Evolutionary conservation across 1,140 invertebrate species (phyloP).

Genomic region (Drosophila chauvacae): DNA sequence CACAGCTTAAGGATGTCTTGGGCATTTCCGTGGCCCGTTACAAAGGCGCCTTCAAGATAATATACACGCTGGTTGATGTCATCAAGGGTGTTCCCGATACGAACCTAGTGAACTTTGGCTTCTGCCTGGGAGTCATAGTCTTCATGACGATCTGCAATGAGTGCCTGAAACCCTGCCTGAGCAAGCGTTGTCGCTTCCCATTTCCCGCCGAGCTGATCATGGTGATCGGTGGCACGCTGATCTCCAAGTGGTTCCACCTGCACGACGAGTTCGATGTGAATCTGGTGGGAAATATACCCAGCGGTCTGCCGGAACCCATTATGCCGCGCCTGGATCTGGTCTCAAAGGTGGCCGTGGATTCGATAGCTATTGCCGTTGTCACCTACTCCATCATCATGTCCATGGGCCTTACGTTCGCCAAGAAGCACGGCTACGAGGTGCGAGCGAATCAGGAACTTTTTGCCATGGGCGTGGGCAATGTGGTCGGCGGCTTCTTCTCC

Average conservation of each 20-base stretch:
- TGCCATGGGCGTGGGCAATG: constrained; percentile 91
- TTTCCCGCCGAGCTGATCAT: constrained; percentile 94
- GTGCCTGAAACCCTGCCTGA: constrained; percentile 91
- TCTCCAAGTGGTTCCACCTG: constrained; percentile 86
- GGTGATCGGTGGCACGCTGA: constrained; percentile 91
- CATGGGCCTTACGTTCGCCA: constrained; percentile 95
- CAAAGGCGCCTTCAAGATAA: constrained; percentile 90
- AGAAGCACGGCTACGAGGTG: constrained; percentile 94
- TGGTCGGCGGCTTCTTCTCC: constrained; percentile 93
- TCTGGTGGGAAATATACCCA: constrained; percentile 91
- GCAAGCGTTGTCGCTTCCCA: constrained; percentile 90
- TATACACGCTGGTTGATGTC: constrained; percentile 89
- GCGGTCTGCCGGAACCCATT: constrained; percentile 86
- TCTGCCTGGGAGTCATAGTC: constrained; percentile 89
- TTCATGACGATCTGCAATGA: constrained; percentile 92
- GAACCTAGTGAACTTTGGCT: constrained; percentile 89
- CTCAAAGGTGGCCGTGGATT: constrained; percentile 85
- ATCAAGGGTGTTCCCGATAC: constrained; percentile 86
- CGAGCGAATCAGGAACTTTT: constrained; percentile 95
- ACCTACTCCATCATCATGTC: constrained; percentile 96
- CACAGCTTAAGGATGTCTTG: constrained; percentile 94
- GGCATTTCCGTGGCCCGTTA: constrained; percentile 89
- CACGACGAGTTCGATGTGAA: constrained; percentile 63
- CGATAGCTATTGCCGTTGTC: constrained; percentile 92
- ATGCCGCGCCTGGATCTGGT: constrained; percentile 85